Percentiles rank a stretch among this genome's conserved stretches.
phyloP scores from a whole-genome alignment of 2,888 invertebrate genomes.

The Ceratothoa steindachneri region DNA sequence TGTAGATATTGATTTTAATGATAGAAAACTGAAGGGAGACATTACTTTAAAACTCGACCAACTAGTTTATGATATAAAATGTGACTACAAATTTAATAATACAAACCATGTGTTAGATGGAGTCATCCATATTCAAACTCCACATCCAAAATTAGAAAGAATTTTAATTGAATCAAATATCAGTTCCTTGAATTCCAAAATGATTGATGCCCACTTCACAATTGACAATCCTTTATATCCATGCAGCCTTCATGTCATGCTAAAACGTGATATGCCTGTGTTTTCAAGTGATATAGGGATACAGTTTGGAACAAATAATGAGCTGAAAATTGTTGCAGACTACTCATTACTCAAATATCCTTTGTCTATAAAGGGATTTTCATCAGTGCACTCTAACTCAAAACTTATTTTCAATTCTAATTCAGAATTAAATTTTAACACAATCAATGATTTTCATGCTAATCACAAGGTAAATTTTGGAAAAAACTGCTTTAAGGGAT shows the following conservation, averaged over 20 bases:
- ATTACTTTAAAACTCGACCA: neutral
- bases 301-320: neutral
- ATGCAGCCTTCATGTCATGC: neutral
- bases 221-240: neutral
- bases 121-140: neutral
- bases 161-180: neutral
- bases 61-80: neutral
- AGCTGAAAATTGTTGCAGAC: neutral
- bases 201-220: neutral
- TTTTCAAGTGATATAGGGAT: neutral
- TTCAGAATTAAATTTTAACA: neutral
- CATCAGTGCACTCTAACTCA: neutral
- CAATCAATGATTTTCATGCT: neutral
- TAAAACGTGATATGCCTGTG: neutral
- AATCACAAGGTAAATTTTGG: neutral
- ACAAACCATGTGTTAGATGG: neutral
- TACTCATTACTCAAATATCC: neutral
- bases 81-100: neutral
- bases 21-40: slow-evolving; percentile 1
- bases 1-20: neutral
- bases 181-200: neutral
- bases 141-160: neutral
- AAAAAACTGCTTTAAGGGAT: neutral
- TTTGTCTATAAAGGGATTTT: neutral
- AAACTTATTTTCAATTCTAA: neutral